phyloP scores from a whole-genome alignment of 2,888 invertebrate genomes.

The Charanyca ferruginea region DNA sequence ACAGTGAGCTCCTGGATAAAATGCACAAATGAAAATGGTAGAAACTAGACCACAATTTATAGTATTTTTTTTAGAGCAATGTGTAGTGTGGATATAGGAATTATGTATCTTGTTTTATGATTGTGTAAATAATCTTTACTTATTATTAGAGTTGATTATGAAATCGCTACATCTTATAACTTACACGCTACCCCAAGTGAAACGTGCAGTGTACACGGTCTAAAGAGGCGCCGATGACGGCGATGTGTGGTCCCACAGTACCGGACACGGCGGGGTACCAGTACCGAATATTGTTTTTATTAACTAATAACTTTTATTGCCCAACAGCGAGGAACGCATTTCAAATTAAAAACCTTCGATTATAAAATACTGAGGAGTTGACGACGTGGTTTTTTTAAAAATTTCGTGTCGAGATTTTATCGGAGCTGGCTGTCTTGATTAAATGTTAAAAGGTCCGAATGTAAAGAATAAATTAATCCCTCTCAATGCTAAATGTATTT shows the following conservation, averaged over 20 bases:
- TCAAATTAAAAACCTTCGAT: slow-evolving; percentile 57
- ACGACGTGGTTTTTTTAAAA: slow-evolving; percentile 20
- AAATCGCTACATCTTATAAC: slow-evolving; percentile 43
- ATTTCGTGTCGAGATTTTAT: slow-evolving; percentile 34
- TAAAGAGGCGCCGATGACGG: slow-evolving; percentile 67
- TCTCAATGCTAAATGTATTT: slow-evolving; percentile 21
- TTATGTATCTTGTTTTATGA: too few species aligned
- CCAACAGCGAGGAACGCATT: slow-evolving; percentile 52
- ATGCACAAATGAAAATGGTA: too few species aligned
- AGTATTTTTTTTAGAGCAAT: too few species aligned
- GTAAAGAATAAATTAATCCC: slow-evolving; percentile 15
- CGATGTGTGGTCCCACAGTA: slow-evolving; percentile 75
- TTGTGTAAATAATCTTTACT: too few species aligned
- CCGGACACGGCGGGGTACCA: slow-evolving; percentile 72
- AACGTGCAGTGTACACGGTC: slow-evolving; percentile 63
- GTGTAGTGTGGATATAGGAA: too few species aligned
- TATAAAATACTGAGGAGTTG: slow-evolving; percentile 33
- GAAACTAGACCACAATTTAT: too few species aligned
- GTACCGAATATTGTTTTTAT: slow-evolving; percentile 73
- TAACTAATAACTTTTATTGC: slow-evolving; percentile 71
- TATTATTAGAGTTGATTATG: too few species aligned
- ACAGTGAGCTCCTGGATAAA: too few species aligned
- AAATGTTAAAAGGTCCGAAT: slow-evolving; percentile 11
- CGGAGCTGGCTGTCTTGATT: slow-evolving; percentile 33
- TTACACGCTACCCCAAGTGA: slow-evolving; percentile 61